A percentile compares a stretch with the other conserved stretches of the same genome.
Conservation (phyloP, 2,113 vertebrate species). For the Cheilinus undulatus region DNA sequence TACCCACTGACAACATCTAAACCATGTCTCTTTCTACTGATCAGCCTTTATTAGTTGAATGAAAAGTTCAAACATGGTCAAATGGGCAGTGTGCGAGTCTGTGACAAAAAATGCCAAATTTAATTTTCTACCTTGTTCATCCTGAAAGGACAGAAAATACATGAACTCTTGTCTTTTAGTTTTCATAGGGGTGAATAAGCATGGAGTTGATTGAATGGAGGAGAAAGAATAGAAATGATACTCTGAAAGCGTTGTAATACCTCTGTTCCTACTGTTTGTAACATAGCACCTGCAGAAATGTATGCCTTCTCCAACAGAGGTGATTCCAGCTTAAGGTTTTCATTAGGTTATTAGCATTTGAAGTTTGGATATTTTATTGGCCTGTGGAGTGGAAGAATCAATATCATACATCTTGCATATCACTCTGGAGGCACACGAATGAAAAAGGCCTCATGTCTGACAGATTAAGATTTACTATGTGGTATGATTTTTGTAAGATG, state of each 20-base stretch:
- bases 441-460: slow-evolving; percentile 22
- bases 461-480: slow-evolving; percentile 16
- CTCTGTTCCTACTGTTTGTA: background rate
- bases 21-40: too few relatives aligned
- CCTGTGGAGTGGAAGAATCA: slow-evolving; percentile 23
- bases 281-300: background rate
- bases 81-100: background rate
- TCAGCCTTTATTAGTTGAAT: too few relatives aligned
- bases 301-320: background rate
- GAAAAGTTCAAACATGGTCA: too few relatives aligned
- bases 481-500: background rate
- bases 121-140: background rate
- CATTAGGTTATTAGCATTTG: slow-evolving; percentile 9
- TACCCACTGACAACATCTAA: too few relatives aligned
- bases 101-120: background rate
- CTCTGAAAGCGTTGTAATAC: background rate
- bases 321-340: slow-evolving; percentile 14
- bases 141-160: background rate
- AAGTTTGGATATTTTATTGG: slow-evolving; percentile 11
- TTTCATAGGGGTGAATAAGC: background rate
- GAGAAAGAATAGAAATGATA: background rate
- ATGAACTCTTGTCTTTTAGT: background rate
- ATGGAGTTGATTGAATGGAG: background rate
- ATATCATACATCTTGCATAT: slow-evolving; percentile 35
- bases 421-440: slow-evolving; percentile 4